Conservation (phyloP, 2,113 vertebrate species). For the Tragelaphus imberbis region DNA sequence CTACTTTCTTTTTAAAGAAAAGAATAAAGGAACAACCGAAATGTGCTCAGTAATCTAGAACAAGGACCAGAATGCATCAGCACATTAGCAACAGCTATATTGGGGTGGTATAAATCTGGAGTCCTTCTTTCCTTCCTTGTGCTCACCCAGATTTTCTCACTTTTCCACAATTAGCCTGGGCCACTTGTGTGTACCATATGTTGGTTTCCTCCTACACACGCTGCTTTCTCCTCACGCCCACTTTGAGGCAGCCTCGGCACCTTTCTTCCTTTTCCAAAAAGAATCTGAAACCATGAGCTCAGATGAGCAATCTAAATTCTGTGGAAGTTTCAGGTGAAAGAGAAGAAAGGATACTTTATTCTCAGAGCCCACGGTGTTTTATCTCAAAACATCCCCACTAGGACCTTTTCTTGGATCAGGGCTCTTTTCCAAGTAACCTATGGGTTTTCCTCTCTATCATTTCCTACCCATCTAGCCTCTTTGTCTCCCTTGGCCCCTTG, state of each 20-base stretch:
- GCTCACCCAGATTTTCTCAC: constrained; percentile 26
- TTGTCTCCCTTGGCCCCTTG: background rate
- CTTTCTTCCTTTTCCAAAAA: background rate
- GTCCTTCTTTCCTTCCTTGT: constrained; percentile 17
- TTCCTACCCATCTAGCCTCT: background rate
- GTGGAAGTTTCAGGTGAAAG: background rate
- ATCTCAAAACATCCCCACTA: background rate
- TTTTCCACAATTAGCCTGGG: constrained; percentile 35
- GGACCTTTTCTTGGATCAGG: background rate
- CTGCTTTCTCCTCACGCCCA: background rate
- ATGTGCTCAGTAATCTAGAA: background rate
- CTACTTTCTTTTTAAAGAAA: background rate
- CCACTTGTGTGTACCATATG: constrained; percentile 15
- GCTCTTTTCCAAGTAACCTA: background rate
- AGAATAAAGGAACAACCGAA: background rate
- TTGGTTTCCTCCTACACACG: constrained; percentile 1
- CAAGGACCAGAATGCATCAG: background rate
- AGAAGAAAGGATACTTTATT: background rate
- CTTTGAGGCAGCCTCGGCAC: background rate
- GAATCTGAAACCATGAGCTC: background rate
- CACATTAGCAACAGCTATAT: constrained; percentile 3
- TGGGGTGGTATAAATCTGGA: background rate
- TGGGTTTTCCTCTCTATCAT: background rate
- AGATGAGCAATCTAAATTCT: background rate
- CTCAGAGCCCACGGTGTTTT: background rate